phyloP scores from a whole-genome alignment of 2,797 vertebrate species.

The Hydrocynus forskahlii region DNA sequence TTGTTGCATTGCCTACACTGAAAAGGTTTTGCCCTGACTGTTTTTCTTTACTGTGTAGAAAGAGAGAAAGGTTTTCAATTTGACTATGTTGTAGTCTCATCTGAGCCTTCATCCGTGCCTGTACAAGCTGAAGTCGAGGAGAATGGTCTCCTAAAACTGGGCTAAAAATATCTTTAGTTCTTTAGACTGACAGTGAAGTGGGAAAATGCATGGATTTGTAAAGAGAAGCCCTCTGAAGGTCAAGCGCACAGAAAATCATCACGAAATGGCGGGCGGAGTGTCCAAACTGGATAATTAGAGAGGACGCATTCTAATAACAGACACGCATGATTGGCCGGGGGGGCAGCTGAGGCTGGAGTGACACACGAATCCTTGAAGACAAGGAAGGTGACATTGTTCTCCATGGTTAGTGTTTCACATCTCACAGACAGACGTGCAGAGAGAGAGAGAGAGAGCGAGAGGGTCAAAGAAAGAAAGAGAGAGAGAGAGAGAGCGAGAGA shows the following conservation, averaged over 20 bases:
- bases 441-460: neutral
- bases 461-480: neutral
- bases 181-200: neutral
- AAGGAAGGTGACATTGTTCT: conserved; percentile 58
- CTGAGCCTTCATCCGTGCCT: neutral
- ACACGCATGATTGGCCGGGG: conserved; percentile 52
- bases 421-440: neutral
- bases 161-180: neutral
- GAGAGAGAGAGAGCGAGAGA: neutral
- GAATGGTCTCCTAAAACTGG: neutral
- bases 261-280: conserved; percentile 59
- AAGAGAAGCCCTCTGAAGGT: conserved; percentile 49
- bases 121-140: neutral
- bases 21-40: neutral
- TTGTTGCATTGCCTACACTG: neutral
- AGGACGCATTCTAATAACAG: conserved; percentile 55
- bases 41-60: neutral
- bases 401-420: neutral
- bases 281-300: conserved; percentile 71
- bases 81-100: neutral
- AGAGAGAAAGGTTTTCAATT: neutral
- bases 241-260: conserved; percentile 56
- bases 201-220: conserved; percentile 39
- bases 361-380: conserved; percentile 46
- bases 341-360: conserved; percentile 27